Evolutionary conservation across 2,113 vertebrate genomes (phyloP).

Genomic region (Psilopogon haemacephalus): DNA sequence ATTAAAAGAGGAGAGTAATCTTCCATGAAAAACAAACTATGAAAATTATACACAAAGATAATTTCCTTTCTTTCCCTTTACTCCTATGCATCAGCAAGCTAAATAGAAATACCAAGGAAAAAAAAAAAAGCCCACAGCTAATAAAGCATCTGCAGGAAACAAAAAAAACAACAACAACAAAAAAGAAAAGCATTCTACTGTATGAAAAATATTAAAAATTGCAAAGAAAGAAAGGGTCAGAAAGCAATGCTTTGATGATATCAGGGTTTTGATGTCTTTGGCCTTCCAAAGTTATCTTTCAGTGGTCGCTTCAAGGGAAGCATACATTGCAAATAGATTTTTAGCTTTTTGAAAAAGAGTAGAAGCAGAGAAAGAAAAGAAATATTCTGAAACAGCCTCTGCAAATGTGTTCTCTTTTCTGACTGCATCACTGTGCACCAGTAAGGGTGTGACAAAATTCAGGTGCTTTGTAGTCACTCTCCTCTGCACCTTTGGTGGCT

Average conservation of each 20-base stretch:
- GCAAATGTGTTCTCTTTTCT: not conserved
- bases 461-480: not conserved
- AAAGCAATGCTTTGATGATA: not conserved
- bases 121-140: not conserved
- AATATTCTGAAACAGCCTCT: not conserved
- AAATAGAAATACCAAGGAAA: not conserved
- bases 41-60: not conserved
- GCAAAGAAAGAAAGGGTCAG: not conserved
- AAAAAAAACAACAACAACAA: no score
- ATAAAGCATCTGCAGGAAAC: not conserved
- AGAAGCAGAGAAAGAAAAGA: not conserved
- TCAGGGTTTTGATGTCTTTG: not conserved
- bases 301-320: not conserved
- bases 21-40: not conserved
- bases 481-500: not conserved
- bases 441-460: not conserved
- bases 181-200: fast-evolving
- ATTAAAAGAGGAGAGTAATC: not conserved
- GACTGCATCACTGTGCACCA: not conserved
- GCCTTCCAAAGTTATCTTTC: not conserved
- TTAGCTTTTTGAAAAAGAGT: not conserved
- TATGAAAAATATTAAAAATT: not conserved
- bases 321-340: not conserved
- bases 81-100: not conserved
- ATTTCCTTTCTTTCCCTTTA: not conserved